phyloP scores from a whole-genome alignment of 2,113 vertebrate species.

The Tragelaphus buxtoni region DNA sequence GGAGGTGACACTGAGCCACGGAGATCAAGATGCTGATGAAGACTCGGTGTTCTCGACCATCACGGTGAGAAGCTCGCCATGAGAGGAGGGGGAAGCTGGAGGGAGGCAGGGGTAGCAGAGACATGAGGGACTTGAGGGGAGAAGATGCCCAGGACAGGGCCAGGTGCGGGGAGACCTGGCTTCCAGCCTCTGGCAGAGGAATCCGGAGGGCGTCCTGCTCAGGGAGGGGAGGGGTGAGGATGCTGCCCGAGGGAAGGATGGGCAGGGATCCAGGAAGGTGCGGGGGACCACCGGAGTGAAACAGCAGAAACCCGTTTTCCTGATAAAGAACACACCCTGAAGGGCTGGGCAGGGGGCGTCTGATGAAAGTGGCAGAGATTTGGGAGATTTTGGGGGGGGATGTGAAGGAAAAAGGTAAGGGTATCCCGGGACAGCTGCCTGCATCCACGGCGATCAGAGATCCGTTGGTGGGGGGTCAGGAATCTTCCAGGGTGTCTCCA shows the following conservation, averaged over 20 bases:
- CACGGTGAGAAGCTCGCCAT: rapidly evolving
- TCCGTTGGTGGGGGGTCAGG: rapidly evolving
- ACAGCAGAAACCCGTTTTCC: background rate
- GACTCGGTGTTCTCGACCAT: rapidly evolving
- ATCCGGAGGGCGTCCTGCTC: rapidly evolving
- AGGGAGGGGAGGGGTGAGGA: rapidly evolving
- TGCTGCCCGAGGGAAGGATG: background rate
- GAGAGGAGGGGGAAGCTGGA: no score
- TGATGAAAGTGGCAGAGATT: background rate
- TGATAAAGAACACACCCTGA: background rate
- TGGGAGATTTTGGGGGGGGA: no score
- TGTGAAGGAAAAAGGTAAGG: no score
- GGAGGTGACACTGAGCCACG: rapidly evolving
- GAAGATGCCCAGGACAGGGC: rapidly evolving
- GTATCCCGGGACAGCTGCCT: rapidly evolving
- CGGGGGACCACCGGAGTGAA: rapidly evolving
- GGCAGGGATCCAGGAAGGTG: rapidly evolving
- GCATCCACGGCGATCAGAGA: rapidly evolving
- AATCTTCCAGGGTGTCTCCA: no score
- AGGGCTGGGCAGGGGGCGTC: rapidly evolving
- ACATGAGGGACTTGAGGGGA: rapidly evolving
- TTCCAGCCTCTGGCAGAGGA: rapidly evolving
- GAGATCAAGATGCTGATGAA: background rate
- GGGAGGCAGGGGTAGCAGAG: no score
- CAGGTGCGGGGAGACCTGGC: rapidly evolving